These are phyloP conservation scores for Macquaria australasica DNA, from an alignment of 2,113 vertebrate species.

Conservation along the genomic window DNA sequence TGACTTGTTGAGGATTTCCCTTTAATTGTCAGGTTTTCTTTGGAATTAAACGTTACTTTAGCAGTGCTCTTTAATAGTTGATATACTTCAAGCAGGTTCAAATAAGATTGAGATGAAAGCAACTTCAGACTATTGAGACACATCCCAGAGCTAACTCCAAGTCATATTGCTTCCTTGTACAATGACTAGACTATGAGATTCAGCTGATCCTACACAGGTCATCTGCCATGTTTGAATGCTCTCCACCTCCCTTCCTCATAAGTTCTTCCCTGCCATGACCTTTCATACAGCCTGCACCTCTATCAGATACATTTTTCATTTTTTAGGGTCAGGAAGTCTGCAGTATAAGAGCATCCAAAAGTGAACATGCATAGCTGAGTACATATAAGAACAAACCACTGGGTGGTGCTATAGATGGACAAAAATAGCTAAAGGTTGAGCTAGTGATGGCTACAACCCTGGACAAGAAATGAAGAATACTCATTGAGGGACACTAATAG, in stretches of 20 bases:
- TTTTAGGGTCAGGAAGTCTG: slow-evolving; percentile 4
- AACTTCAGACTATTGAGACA: slow-evolving; percentile 9
- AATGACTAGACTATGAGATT: slow-evolving; percentile 6
- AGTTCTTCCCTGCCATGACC: background rate
- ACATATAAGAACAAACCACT: slow-evolving; percentile 37
- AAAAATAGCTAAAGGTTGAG: slow-evolving; percentile 11
- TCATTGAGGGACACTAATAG: background rate
- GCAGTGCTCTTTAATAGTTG: background rate
- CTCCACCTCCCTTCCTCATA: background rate
- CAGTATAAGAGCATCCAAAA: slow-evolving; percentile 42
- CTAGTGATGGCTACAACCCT: background rate
- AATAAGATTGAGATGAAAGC: background rate
- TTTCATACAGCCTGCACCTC: slow-evolving; percentile 14
- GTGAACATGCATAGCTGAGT: slow-evolving; percentile 58
- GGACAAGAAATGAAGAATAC: slow-evolving; percentile 21
- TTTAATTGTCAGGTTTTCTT: background rate
- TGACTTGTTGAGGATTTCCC: background rate
- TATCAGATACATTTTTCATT: background rate
- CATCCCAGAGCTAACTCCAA: background rate
- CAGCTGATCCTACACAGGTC: slow-evolving; percentile 5
- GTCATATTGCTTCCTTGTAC: background rate
- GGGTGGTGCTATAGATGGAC: slow-evolving; percentile 47
- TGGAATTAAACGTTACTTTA: background rate
- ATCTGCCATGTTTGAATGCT: slow-evolving; percentile 30
- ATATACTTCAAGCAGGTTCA: background rate